Base-by-base conservation (phyloP, 2,888 invertebrate genomes). In the Diogma glabrata region DNA sequence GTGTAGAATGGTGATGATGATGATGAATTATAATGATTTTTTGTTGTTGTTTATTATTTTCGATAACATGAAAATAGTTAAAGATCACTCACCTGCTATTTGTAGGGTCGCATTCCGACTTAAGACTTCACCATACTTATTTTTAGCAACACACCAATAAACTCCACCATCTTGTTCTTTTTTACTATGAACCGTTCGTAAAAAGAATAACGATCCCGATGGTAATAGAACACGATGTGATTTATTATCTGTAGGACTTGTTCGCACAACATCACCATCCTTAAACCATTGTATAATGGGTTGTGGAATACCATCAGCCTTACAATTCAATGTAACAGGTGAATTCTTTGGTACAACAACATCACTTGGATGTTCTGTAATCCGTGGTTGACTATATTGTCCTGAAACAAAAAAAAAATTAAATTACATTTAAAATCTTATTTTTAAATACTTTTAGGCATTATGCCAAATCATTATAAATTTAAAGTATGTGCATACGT, bases 301-400 rank as follows among this genome's bases (percentile, higher is more conserved):
- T 60, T 87, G 85, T 4, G 91, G 91, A 61, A 89, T 85, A 55
- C 96, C 96, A 70, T 94, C 94, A 12, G 95, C 96, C 64, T 93
- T 94, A 72, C 97, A 97, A 68, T 95, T 91, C 58, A 97, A 77
- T 53, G 96, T 97, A 54, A 94, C 95, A 38, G 97, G 96, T 66
- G 96, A 94, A 69, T 94, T 93, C 70, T 91, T 88, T 53, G 92
- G 91, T 33, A 96, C 95, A 60, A 92, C 87, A 60, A 92, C 88
- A 75, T 97, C 95, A 59, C 91, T 86, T 51, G 97, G 97, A 71
- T 97, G 96, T 70, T 97, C 96, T 58, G 90, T 90, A 71, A 97
- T 97, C 58, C 91, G 80, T 3, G 97, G 96, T 47, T 90, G 84
- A 63, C 89, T 82, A 68, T 81, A 86, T 77, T 89, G 89, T 63